Evolutionary conservation across 92 coral and sea anemone species (phyloP).

Genomic region (Nematostella vectensis): DNA sequence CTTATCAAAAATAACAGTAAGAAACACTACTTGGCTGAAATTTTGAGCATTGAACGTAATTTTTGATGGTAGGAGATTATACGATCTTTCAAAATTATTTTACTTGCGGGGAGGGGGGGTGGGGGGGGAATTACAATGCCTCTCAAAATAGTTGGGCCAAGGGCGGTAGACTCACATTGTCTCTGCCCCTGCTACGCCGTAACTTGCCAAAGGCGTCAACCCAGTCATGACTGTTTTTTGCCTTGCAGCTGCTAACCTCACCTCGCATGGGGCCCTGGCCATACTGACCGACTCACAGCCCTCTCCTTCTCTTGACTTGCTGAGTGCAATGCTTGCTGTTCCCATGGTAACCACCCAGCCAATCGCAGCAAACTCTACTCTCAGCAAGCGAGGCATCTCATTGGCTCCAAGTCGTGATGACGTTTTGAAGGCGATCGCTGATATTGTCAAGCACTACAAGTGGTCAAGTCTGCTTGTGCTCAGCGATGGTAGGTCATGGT

Average conservation of each 20-base stretch:
- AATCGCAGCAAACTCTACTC: conserved; percentile 8
- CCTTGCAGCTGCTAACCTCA: conserved; percentile 30
- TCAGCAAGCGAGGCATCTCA: conserved; percentile 11
- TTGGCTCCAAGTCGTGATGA: conserved; percentile 32
- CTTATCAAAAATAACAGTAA: too few species aligned
- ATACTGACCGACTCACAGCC: conserved; percentile 22
- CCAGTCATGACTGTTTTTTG: too few species aligned
- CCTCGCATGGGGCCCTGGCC: conserved; percentile 7
- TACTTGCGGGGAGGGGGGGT: too few species aligned
- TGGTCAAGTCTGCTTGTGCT: conserved; percentile 36
- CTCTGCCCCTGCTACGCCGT: too few species aligned
- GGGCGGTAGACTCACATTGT: too few species aligned
- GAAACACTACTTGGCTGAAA: too few species aligned
- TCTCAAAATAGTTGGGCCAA: too few species aligned
- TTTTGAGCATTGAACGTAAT: too few species aligned
- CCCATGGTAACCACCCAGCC: conserved; percentile 43
- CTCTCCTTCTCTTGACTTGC: conserved; percentile 22
- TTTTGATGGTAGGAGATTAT: too few species aligned
- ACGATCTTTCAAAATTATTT: too few species aligned
- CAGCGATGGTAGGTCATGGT: conserved; percentile 52
- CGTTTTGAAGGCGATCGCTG: conserved; percentile 24
- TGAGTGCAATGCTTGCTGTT: conserved; percentile 26
- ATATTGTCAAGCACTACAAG: conserved; percentile 25
- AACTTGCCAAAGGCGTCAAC: too few species aligned
- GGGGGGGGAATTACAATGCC: too few species aligned